A percentile compares a stretch with the other conserved stretches of the same genome.
These are phyloP conservation scores for Prionailurus viverrinus DNA, from an alignment of 2,113 vertebrate species.

Conservation along the genomic window DNA sequence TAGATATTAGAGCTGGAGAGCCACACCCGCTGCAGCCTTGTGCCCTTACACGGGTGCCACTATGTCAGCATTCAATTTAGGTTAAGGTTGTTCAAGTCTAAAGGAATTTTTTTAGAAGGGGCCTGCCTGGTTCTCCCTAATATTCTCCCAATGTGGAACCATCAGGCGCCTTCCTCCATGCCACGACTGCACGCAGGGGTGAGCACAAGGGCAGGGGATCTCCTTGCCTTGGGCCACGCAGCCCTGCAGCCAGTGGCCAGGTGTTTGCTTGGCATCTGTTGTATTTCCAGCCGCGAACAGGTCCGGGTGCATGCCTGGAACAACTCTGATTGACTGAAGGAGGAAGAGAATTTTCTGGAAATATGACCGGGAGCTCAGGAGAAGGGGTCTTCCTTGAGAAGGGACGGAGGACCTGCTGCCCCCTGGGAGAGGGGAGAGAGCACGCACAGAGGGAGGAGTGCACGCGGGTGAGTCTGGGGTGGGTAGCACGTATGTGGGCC, in stretches of 20 bases:
- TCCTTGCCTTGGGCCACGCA: background rate
- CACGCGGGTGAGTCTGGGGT: background rate
- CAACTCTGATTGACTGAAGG: background rate
- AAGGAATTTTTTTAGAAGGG: background rate
- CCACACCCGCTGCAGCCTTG: accelerated
- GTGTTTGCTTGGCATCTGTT: background rate
- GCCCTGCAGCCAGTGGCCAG: background rate
- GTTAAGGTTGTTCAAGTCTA: background rate
- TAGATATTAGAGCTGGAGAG: background rate
- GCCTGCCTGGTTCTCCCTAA: background rate
- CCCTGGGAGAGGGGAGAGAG: background rate
- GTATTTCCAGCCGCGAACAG: background rate
- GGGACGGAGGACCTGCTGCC: background rate
- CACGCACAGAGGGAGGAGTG: background rate
- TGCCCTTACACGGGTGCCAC: background rate
- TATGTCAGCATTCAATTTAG: background rate
- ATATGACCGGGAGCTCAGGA: background rate
- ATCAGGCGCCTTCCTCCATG: background rate
- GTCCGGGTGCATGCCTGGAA: background rate
- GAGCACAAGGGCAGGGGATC: background rate
- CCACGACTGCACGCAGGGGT: background rate
- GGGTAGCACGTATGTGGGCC: background rate
- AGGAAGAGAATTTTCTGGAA: background rate
- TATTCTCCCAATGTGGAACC: background rate
- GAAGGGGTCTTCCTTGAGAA: background rate